A percentile compares a stretch with the other conserved stretches of the same genome.
Evolutionary conservation across 2,888 invertebrate genomes (phyloP).

Genomic region (Tenthredo mesomela): DNA sequence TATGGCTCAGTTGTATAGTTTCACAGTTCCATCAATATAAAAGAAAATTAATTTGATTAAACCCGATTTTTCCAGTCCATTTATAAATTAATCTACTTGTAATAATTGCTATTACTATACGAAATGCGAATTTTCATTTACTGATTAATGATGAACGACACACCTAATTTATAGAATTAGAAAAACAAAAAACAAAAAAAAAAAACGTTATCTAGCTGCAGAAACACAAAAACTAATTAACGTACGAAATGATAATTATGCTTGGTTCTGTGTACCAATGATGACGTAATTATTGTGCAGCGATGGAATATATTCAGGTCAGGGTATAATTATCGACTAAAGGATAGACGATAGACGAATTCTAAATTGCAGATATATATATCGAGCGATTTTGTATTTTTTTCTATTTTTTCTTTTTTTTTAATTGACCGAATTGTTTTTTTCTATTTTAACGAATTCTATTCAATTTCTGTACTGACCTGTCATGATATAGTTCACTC

Average conservation of each 20-base stretch:
- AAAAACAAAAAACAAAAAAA: too few relatives aligned
- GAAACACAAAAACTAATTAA: too few relatives aligned
- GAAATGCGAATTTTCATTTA: too few relatives aligned
- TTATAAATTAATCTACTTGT: too few relatives aligned
- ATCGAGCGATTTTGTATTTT: background rate
- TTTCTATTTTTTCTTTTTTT: background rate
- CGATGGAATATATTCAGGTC: background rate
- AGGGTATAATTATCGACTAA: background rate
- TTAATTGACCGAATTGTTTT: background rate
- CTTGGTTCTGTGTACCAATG: too few relatives aligned
- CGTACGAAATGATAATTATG: too few relatives aligned
- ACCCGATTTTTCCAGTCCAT: background rate
- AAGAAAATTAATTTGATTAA: background rate
- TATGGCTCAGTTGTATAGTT: background rate
- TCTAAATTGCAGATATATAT: background rate
- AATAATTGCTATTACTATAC: too few relatives aligned
- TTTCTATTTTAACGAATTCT: background rate
- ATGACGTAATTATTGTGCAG: too few relatives aligned
- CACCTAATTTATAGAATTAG: too few relatives aligned
- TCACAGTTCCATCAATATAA: background rate
- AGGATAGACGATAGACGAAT: background rate
- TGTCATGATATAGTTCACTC: background rate
- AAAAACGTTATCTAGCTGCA: too few relatives aligned
- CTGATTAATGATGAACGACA: too few relatives aligned
- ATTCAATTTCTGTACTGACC: background rate